A percentile compares a stretch with the other conserved stretches of the same genome.
Conservation (phyloP, 2,113 vertebrate species). For the Zapus hudsonius region DNA sequence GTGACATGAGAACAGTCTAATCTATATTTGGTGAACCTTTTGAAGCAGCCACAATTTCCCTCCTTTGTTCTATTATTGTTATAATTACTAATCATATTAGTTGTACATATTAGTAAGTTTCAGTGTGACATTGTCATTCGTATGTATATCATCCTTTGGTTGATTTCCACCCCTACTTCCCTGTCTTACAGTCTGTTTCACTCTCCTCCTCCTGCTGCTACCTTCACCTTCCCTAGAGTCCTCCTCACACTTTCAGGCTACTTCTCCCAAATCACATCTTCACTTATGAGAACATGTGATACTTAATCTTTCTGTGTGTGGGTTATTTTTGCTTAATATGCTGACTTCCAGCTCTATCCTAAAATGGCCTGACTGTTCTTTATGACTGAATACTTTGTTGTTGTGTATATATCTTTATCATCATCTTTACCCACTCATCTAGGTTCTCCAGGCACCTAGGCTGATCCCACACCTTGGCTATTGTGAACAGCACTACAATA, state of each 20-base stretch:
- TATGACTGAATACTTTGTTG: neutral
- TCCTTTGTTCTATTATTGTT: neutral
- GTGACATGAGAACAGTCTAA: conserved; percentile 53
- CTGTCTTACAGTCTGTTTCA: neutral
- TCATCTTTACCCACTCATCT: neutral
- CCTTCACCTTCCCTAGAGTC: neutral
- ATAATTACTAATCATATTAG: neutral
- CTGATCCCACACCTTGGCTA: neutral
- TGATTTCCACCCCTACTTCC: fast-evolving
- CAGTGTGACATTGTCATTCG: neutral
- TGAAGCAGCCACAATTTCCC: conserved; percentile 20
- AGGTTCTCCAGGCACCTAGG: neutral
- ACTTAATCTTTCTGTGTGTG: too few relatives aligned
- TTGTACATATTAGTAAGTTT: neutral
- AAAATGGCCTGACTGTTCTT: neutral
- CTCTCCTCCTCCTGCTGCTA: too few relatives aligned
- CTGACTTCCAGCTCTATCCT: neutral
- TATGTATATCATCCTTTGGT: neutral
- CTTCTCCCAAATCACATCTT: neutral
- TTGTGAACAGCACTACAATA: neutral
- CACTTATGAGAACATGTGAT: too few relatives aligned
- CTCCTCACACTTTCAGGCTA: neutral
- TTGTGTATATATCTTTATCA: neutral
- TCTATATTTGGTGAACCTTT: conserved; percentile 64
- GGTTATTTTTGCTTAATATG: too few relatives aligned